These are phyloP conservation scores for Synchiropus splendidus DNA, from an alignment of 2,113 vertebrate genomes.

Conservation along the genomic window DNA sequence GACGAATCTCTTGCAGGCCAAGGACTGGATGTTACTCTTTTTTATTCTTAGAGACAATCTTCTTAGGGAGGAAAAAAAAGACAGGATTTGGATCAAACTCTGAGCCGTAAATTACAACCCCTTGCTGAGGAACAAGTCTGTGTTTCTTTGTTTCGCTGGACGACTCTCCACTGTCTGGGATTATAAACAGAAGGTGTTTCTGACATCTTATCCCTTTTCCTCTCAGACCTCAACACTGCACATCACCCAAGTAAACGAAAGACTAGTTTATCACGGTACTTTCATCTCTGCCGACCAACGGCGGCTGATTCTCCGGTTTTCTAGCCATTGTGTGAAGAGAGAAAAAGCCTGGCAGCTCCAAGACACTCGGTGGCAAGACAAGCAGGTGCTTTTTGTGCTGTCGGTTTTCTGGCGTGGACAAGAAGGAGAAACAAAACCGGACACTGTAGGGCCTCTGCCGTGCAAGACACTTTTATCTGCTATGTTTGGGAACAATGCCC, in stretches of 20 bases:
- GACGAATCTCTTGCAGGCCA: too few species aligned
- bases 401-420: constrained; percentile 30
- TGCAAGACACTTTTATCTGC: constrained; percentile 33
- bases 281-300: constrained; percentile 5
- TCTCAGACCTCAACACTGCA: constrained; percentile 24
- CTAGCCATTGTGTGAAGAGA: constrained; percentile 11
- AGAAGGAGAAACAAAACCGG: too few species aligned
- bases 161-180: constrained; percentile 32
- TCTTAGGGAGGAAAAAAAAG: constrained; percentile 15
- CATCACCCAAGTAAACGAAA: constrained; percentile 24
- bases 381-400: constrained; percentile 35
- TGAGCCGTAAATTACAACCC: constrained; percentile 14
- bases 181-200: constrained; percentile 49
- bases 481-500: constrained; percentile 47
- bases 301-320: constrained; percentile 13
- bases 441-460: too few species aligned
- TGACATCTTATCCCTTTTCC: constrained; percentile 29
- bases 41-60: constrained; percentile 11
- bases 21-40: constrained; percentile 30
- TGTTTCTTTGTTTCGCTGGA: constrained; percentile 30
- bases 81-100: constrained; percentile 21
- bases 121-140: constrained; percentile 6
- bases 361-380: constrained; percentile 12
- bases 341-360: constrained; percentile 10
- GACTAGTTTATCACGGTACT: constrained; percentile 9